phyloP scores from a whole-genome alignment of 2,113 vertebrate genomes.

The Athene cunicularia region DNA sequence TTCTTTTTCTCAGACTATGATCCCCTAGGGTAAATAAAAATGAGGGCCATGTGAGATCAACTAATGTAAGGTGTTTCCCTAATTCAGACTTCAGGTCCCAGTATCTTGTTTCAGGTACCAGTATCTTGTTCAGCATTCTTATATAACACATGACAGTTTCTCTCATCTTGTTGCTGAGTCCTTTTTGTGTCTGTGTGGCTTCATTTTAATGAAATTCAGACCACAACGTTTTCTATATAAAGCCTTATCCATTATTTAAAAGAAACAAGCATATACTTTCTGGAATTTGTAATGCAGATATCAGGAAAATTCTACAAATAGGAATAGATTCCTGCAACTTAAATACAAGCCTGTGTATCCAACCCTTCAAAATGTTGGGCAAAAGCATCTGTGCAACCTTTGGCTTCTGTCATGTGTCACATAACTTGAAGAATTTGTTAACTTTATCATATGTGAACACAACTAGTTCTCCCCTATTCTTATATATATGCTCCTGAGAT shows the following conservation, averaged over 20 bases:
- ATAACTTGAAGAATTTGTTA: background rate
- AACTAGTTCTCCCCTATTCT: background rate
- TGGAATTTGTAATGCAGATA: conserved; percentile 21
- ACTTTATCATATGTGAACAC: background rate
- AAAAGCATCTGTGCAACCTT: background rate
- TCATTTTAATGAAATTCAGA: conserved; percentile 51
- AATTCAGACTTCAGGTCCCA: background rate
- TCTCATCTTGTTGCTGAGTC: conserved; percentile 19
- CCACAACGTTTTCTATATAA: conserved; percentile 11
- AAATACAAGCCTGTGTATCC: background rate
- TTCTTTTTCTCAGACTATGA: background rate
- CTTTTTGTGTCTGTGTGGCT: background rate
- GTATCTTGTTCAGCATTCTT: conserved; percentile 47
- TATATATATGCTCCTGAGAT: background rate
- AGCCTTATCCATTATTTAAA: conserved; percentile 65
- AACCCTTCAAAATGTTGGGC: background rate
- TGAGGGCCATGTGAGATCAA: conserved; percentile 17
- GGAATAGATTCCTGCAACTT: background rate
- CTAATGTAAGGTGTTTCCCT: background rate
- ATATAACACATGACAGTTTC: conserved; percentile 25
- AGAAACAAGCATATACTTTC: background rate
- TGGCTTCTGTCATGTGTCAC: background rate
- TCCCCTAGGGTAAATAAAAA: conserved; percentile 65
- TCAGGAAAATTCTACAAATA: background rate
- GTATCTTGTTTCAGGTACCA: background rate